Evolutionary conservation across 1,140 invertebrate species (phyloP), one percentile per base, ranked within the genome.

Genomic region (Ostrea edulis): DNA sequence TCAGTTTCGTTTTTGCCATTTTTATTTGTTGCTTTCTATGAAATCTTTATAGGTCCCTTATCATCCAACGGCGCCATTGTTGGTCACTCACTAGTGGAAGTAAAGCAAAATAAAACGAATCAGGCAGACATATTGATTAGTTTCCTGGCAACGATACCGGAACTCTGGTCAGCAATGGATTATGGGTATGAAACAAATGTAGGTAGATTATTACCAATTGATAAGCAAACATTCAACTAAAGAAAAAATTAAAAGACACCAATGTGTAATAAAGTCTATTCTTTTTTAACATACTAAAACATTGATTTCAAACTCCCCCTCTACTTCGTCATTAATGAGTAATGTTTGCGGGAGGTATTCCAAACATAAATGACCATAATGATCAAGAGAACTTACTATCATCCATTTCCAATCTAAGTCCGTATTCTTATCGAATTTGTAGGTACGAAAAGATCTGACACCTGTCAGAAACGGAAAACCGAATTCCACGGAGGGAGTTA

Each of bases 401-500:
- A 20, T 62, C 55, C 12, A 0, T 20, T 20, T 81, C 25, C 29
- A 81, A 20, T 14, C 22, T 14, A 29, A 81, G 29, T 35, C 71
- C 14, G 22, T 22, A 22, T 35, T 83, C 0, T 54, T 83, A 51
- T 17, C 11, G 4, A 51, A 2, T 44, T 2, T 83, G 9, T 14
- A 85, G 83, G 54, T 58, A 25, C 22, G 29, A 9, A 85, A 58
- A 8, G 83, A 85, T 25, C 83, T 85, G 9, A 35, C 62, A 22
- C 83, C 83, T 20, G 83, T 58, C 53, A 55, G 87, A 55, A 62
- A 85, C 52, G 87, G 87, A n/a, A 85, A 85, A 14, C 20, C 22
- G 20, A 88, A 88, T n/a, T 65, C 71, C 12, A 81, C 87, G 2
- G 87, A 88, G 68, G 87, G 87, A 7, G 58, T 88, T 44, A 86